Evolutionary conservation across 2,113 vertebrate species (phyloP).

Genomic region (Hyperoodon ampullatus): DNA sequence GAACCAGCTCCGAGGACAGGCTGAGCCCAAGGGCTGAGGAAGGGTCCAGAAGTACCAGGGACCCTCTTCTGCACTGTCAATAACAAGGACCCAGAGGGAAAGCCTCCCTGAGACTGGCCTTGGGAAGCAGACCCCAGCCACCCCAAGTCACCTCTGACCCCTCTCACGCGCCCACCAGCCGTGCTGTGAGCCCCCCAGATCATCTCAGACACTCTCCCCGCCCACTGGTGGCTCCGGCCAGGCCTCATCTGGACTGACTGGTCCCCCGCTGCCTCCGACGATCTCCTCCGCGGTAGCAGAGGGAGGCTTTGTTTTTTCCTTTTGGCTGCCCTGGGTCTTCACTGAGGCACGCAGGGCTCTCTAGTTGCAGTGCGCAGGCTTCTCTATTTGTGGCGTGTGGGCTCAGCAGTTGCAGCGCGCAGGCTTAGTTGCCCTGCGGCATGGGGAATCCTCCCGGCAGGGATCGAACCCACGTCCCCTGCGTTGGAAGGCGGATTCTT

Average conservation of each 20-base stretch:
- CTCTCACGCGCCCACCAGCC: rapidly evolving
- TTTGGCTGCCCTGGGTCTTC: too few relatives aligned
- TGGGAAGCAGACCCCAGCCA: too few relatives aligned
- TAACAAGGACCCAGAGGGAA: not conserved
- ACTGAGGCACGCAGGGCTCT: too few relatives aligned
- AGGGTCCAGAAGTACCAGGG: not conserved
- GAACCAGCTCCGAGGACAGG: not conserved
- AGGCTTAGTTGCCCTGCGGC: too few relatives aligned
- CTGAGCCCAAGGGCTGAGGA: not conserved
- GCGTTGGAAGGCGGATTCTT: too few relatives aligned
- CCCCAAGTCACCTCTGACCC: not conserved
- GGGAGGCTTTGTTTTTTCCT: not conserved
- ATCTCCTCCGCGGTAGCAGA: not conserved
- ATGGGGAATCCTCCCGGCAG: too few relatives aligned
- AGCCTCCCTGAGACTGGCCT: not conserved
- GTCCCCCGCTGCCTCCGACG: not conserved
- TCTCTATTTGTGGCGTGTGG: too few relatives aligned
- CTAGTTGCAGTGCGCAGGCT: too few relatives aligned
- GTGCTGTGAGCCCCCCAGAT: not conserved
- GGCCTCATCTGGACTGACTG: not conserved
- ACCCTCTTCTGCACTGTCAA: not conserved
- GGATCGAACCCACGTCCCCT: too few relatives aligned
- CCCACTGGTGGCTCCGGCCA: rapidly evolving
- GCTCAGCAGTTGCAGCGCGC: too few relatives aligned
- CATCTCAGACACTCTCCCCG: not conserved